Percentiles rank a stretch among this genome's conserved stretches.
These are phyloP conservation scores for Phalacrocorax aristotelis DNA, from an alignment of 2,113 vertebrate species.

Conservation along the genomic window DNA sequence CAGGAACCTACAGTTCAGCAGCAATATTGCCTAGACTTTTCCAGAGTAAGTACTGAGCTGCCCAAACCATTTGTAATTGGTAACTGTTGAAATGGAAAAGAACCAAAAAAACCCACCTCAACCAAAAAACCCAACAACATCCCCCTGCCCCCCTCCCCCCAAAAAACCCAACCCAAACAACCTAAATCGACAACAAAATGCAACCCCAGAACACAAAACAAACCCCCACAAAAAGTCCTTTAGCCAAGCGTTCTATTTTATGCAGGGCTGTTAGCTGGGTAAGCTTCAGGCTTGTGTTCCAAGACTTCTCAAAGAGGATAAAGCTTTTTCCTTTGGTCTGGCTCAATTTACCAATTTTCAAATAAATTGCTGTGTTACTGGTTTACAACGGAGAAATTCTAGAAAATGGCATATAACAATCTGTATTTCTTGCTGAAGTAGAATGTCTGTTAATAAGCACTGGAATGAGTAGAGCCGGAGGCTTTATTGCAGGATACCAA, in stretches of 20 bases:
- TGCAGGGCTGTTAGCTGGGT: neutral
- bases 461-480: neutral
- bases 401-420: neutral
- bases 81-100: neutral
- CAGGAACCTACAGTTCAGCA: neutral
- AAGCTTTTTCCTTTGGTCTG: constrained; percentile 30
- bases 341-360: neutral
- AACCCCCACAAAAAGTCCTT: neutral
- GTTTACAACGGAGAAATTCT: neutral
- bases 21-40: neutral
- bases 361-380: neutral
- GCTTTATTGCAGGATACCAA: neutral
- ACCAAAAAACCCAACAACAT: no score
- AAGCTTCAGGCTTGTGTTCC: neutral
- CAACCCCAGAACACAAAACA: neutral
- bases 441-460: neutral
- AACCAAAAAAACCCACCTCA: no score
- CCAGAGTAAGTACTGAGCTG: neutral
- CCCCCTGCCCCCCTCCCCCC: no score
- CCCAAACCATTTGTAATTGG: neutral
- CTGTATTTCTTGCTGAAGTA: neutral
- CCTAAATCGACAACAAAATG: no score
- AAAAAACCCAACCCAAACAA: neutral
- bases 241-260: neutral
- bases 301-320: neutral